Evolutionary conservation across 2,888 invertebrate species (phyloP).

Genomic region (Ophion slaviceki): DNA sequence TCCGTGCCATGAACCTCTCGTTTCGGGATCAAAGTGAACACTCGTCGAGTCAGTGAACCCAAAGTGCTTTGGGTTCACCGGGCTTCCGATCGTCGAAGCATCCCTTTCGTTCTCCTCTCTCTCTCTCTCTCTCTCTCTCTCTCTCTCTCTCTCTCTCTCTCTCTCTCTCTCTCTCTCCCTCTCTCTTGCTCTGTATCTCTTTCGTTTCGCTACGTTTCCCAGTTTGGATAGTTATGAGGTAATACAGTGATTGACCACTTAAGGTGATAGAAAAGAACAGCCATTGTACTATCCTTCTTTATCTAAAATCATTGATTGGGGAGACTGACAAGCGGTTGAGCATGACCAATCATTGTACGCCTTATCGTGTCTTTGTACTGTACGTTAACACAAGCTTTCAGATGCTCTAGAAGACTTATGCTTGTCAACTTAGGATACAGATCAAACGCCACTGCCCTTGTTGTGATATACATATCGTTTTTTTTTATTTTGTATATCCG

Average conservation of each 20-base stretch:
- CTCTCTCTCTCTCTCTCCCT: neutral
- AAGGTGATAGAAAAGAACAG: constrained; percentile 9
- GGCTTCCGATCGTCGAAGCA: constrained; percentile 59
- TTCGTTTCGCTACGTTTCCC: neutral
- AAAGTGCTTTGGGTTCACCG: constrained; percentile 64
- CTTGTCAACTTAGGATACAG: constrained; percentile 15
- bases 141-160: neutral
- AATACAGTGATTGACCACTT: constrained; percentile 26
- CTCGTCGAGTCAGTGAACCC: constrained; percentile 69
- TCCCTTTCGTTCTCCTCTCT: neutral
- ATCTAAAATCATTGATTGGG: neutral
- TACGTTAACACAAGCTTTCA: neutral
- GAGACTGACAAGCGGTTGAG: neutral
- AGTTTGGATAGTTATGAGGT: neutral
- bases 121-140: neutral
- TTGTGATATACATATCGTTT: constrained; percentile 8
- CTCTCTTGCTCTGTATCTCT: neutral
- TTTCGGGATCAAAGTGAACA: constrained; percentile 69
- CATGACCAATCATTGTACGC: constrained; percentile 4
- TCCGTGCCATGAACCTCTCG: constrained; percentile 64
- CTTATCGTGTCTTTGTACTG: neutral
- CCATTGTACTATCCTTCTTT: neutral
- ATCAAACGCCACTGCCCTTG: constrained; percentile 40
- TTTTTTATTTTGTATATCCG: constrained; percentile 5
- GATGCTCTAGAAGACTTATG: constrained; percentile 26